These are phyloP conservation scores for Acanthis flammea DNA, from an alignment of 2,797 vertebrate genomes.

Conservation along the genomic window DNA sequence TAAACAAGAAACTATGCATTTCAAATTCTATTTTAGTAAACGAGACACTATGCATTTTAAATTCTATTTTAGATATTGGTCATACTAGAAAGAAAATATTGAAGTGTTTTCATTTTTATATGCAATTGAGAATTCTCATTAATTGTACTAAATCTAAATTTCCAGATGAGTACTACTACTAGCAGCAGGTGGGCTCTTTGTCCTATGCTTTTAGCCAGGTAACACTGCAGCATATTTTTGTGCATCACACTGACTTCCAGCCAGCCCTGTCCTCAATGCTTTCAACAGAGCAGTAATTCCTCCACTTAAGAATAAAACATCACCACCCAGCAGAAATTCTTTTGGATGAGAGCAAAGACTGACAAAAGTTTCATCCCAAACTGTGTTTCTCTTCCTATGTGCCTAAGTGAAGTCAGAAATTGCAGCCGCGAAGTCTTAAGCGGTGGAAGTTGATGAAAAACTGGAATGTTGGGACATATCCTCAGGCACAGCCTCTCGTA, in stretches of 20 bases:
- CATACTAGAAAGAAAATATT: not conserved
- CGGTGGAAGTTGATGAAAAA: not conserved
- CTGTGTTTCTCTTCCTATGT: not conserved
- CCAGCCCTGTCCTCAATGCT: not conserved
- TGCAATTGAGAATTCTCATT: not conserved
- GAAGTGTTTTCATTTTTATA: not conserved
- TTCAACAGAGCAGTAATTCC: not conserved
- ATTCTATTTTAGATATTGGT: not conserved
- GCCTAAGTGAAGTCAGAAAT: not conserved
- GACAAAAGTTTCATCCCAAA: not conserved
- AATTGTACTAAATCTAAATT: not conserved
- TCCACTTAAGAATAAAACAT: not conserved
- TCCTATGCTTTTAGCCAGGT: not conserved
- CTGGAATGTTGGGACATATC: rapidly evolving
- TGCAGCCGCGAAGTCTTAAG: not conserved
- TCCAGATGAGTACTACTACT: not conserved
- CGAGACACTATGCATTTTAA: not conserved
- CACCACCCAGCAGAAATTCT: not conserved
- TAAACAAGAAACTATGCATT: not conserved
- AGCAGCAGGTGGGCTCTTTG: not conserved
- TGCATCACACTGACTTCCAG: not conserved
- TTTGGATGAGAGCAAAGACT: not conserved
- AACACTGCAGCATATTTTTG: not conserved
- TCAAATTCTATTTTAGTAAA: not conserved
- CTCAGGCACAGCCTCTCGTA: rapidly evolving